Evolutionary conservation across 2,113 vertebrate genomes (phyloP).

Genomic region (Mixornis gularis): DNA sequence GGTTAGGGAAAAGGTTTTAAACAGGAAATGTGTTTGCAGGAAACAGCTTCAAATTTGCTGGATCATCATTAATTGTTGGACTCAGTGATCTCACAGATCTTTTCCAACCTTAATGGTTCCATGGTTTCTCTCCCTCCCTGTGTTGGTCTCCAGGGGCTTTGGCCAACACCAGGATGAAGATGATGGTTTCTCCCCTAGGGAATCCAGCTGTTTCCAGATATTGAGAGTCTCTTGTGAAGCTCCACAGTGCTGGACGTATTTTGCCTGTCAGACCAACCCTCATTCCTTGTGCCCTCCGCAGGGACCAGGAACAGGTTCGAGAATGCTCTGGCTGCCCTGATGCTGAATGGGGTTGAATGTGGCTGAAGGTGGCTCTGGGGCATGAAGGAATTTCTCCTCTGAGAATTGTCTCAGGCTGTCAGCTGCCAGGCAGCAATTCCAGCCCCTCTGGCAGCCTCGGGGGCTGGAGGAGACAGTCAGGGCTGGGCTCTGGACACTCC

Average conservation of each 20-base stretch:
- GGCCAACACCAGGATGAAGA: background rate
- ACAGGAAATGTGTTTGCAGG: background rate
- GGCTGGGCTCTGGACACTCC: rapidly evolving
- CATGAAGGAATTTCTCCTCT: background rate
- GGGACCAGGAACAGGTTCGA: rapidly evolving
- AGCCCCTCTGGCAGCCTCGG: rapidly evolving
- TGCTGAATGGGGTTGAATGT: rapidly evolving
- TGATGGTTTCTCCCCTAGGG: background rate
- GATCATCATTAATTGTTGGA: background rate
- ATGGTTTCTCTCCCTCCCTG: background rate
- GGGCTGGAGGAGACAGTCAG: background rate
- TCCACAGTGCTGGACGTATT: rapidly evolving
- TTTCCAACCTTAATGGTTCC: background rate
- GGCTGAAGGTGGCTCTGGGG: rapidly evolving
- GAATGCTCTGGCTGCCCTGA: background rate
- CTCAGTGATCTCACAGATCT: background rate
- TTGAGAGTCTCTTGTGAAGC: background rate
- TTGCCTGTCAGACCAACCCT: background rate
- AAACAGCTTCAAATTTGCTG: background rate
- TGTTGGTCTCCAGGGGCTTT: background rate
- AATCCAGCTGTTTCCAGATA: background rate
- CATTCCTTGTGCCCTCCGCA: rapidly evolving
- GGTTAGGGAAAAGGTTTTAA: background rate
- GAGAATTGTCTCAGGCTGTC: background rate
- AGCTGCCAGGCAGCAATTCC: background rate